Evolutionary conservation across 1,140 invertebrate genomes (phyloP).

Genomic region (Sinonovacula constricta): DNA sequence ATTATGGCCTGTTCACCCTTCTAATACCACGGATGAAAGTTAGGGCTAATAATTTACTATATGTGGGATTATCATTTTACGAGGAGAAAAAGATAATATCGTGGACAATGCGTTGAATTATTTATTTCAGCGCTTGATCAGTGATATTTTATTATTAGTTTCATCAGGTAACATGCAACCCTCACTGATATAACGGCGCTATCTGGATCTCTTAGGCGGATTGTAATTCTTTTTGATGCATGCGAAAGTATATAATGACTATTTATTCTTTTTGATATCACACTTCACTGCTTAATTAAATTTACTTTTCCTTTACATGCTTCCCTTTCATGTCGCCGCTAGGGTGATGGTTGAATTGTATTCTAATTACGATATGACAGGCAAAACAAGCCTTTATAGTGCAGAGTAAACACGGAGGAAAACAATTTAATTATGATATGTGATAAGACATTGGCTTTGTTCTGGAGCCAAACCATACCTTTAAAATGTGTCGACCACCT

Average conservation of each 20-base stretch:
- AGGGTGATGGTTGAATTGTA: neutral
- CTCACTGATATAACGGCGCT: neutral
- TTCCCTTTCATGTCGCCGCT: slow-evolving; percentile 20
- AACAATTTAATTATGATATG: neutral
- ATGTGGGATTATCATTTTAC: slow-evolving; percentile 53
- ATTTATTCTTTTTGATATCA: slow-evolving; percentile 53
- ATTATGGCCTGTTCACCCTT: too few relatives aligned
- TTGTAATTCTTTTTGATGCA: slow-evolving; percentile 49
- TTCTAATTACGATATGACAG: slow-evolving; percentile 45
- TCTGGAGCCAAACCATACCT: neutral
- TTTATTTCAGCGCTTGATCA: slow-evolving; percentile 38
- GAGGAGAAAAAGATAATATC: slow-evolving; percentile 43
- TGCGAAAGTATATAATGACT: slow-evolving; percentile 47
- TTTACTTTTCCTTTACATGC: slow-evolving; percentile 35
- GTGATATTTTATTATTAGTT: slow-evolving; percentile 52
- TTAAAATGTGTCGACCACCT: too few relatives aligned
- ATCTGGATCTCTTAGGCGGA: slow-evolving; percentile 16
- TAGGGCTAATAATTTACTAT: slow-evolving; percentile 49
- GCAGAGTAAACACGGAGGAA: neutral
- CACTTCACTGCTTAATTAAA: slow-evolving; percentile 52
- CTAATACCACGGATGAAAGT: too few relatives aligned
- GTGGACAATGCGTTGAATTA: slow-evolving; percentile 35
- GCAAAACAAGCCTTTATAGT: neutral
- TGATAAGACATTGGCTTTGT: neutral
- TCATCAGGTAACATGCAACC: slow-evolving; percentile 32